Base-by-base conservation (phyloP, 1,140 invertebrate genomes). In the Papilio glaucus region DNA sequence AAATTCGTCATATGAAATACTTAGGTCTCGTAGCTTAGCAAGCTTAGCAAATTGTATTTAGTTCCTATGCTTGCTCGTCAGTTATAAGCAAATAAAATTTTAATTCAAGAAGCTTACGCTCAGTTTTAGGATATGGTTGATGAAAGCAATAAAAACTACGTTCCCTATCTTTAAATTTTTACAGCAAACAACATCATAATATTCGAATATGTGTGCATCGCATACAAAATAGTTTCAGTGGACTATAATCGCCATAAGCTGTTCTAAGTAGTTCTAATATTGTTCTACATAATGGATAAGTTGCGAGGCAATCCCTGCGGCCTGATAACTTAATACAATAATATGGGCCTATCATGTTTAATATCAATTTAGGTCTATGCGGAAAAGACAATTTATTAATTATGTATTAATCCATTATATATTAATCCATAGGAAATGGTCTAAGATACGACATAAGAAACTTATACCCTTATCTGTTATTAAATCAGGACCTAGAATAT, bases 221-320 rank as follows among this genome's bases (percentile, higher is more conserved):
- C 24, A 57, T 57, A 57, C 3, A 26, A 57, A 57, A 21, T 57
- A 57, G 49, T 57, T 57, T 21, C 49, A 18, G 10, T 24, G 18
- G 49, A 57, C 10, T 10, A 26, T 57, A 57, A 57, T 57, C 49
- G 24, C 49, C 49, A 57, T 57, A 57, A 57, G 18, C 49, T 57
- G 49, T 57, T 57, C 49, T 57, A 57, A 57, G 49, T 57, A 57
- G 49, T 57, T 57, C 18, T 57, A 57, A 57, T 57, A 57, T 57
- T 57, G 49, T 57, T 57, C 49, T 57, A 57, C 49, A 57, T 57
- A 57, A 57, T 57, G 18, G 49, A 57, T 57, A 57, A 57, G 49
- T 57, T 57, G 49, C 10, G 49, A 9, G n/a, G 49, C 18, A 24
- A 57, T 57, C 49, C 49, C 49, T 57, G 24, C 49, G 49, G 49